phyloP scores from a whole-genome alignment of 2,113 vertebrate species.

The Caranx melampygus region DNA sequence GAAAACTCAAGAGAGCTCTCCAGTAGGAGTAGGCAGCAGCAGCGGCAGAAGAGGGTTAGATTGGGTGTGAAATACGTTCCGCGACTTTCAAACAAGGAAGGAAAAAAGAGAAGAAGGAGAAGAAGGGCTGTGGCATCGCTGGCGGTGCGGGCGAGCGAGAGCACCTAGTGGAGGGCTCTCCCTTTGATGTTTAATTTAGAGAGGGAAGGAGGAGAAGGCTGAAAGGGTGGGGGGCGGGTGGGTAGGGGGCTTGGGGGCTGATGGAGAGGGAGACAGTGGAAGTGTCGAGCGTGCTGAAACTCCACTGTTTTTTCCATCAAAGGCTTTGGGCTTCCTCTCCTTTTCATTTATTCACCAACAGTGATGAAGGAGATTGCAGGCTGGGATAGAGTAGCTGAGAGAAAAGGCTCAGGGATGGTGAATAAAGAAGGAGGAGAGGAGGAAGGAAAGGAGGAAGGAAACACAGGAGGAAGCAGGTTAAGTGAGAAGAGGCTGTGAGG shows the following conservation, averaged over 20 bases:
- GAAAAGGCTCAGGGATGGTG: neutral
- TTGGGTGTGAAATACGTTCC: slow-evolving; percentile 69
- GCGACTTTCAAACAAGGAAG: slow-evolving; percentile 66
- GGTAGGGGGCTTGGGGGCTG: slow-evolving; percentile 10
- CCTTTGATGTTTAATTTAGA: slow-evolving; percentile 80
- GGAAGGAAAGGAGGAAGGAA: neutral
- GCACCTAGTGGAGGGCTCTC: slow-evolving; percentile 66
- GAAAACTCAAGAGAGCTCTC: slow-evolving; percentile 67
- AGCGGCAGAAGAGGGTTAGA: slow-evolving; percentile 47
- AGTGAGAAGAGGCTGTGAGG: slow-evolving; percentile 20
- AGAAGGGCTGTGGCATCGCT: slow-evolving; percentile 53
- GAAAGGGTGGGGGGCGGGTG: slow-evolving; percentile 33
- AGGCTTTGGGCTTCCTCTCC: slow-evolving; percentile 55
- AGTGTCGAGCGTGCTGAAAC: slow-evolving; percentile 68
- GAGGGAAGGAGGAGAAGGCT: slow-evolving; percentile 27
- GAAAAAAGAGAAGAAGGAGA: slow-evolving; percentile 37
- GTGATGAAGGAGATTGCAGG: slow-evolving; percentile 47
- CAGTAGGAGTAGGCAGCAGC: slow-evolving; percentile 42
- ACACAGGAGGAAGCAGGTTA: neutral
- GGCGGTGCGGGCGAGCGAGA: slow-evolving; percentile 47
- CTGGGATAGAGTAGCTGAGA: slow-evolving; percentile 22
- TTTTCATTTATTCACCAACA: slow-evolving; percentile 65
- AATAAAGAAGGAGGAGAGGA: neutral
- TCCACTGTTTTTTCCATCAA: slow-evolving; percentile 66
- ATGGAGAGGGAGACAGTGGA: slow-evolving; percentile 40